Conservation (phyloP, 2,113 vertebrate genomes). For the Poeciliopsis turrubarensis region DNA sequence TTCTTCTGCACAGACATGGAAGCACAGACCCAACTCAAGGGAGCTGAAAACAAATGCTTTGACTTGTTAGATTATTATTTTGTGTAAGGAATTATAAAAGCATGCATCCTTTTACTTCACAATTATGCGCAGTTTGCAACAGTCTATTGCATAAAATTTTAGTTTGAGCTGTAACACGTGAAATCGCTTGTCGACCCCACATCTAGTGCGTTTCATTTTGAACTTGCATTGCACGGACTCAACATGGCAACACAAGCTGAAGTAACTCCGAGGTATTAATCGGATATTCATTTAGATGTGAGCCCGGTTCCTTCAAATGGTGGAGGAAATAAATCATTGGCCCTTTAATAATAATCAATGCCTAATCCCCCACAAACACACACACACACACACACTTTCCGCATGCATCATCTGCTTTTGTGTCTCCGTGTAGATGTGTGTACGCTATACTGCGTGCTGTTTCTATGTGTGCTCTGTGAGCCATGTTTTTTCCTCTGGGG, state of each 20-base stretch:
- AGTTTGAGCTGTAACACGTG: neutral
- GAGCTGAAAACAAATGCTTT: neutral
- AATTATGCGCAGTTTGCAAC: neutral
- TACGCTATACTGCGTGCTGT: conserved; percentile 58
- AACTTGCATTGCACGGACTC: conserved; percentile 18
- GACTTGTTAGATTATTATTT: neutral
- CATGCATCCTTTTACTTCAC: neutral
- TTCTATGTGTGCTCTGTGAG: conserved; percentile 71
- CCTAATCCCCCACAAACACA: conserved; percentile 29
- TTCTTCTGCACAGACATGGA: neutral
- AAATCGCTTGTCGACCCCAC: neutral
- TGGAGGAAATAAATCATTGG: conserved; percentile 77
- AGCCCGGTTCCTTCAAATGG: conserved; percentile 61
- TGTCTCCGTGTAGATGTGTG: conserved; percentile 59
- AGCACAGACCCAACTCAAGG: neutral
- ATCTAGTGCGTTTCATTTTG: neutral
- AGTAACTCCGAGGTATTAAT: conserved; percentile 70
- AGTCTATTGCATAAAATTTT: neutral
- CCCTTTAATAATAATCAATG: conserved; percentile 79
- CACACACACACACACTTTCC: conserved; percentile 1
- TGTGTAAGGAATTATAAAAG: neutral
- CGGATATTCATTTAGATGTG: conserved; percentile 75
- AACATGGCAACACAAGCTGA: conserved; percentile 37
- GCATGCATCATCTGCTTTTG: conserved; percentile 66
- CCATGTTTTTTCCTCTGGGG: conserved; percentile 71